Conservation (phyloP, 2,888 invertebrate genomes). For the Chamaedrilus cognettii region DNA sequence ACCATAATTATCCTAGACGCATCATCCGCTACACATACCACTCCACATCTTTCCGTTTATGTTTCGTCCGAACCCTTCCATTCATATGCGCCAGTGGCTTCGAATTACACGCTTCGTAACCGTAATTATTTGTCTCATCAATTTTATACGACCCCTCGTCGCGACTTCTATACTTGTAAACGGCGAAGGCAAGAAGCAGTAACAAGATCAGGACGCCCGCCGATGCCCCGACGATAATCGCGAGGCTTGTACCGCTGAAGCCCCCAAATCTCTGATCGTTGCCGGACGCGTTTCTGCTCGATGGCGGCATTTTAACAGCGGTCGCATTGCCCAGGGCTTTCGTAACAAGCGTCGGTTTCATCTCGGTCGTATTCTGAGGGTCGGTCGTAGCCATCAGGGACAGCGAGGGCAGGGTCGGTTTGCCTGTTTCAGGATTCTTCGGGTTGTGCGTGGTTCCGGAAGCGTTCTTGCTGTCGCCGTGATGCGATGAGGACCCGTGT, state of each 20-base stretch:
- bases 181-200: constrained; percentile 78
- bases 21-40: constrained; percentile 27
- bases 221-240: constrained; percentile 81
- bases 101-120: constrained; percentile 43
- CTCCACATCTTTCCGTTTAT: constrained; percentile 32
- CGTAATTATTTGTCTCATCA: constrained; percentile 77
- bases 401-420: too few relatives aligned
- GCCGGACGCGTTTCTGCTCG: background rate
- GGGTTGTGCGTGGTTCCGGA: too few relatives aligned
- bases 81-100: constrained; percentile 49
- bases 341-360: too few relatives aligned
- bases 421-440: too few relatives aligned
- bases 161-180: constrained; percentile 62
- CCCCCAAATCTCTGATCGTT: background rate
- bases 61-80: constrained; percentile 25
- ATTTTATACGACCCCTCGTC: constrained; percentile 89
- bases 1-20: too few relatives aligned
- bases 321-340: too few relatives aligned
- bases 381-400: background rate
- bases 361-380: background rate
- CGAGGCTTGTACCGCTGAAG: constrained; percentile 38
- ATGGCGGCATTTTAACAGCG: background rate
- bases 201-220: constrained; percentile 84
- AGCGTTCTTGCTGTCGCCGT: too few relatives aligned
- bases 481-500: too few relatives aligned